phyloP scores from a whole-genome alignment of 1,140 invertebrate species.

The Augochlora pura region DNA sequence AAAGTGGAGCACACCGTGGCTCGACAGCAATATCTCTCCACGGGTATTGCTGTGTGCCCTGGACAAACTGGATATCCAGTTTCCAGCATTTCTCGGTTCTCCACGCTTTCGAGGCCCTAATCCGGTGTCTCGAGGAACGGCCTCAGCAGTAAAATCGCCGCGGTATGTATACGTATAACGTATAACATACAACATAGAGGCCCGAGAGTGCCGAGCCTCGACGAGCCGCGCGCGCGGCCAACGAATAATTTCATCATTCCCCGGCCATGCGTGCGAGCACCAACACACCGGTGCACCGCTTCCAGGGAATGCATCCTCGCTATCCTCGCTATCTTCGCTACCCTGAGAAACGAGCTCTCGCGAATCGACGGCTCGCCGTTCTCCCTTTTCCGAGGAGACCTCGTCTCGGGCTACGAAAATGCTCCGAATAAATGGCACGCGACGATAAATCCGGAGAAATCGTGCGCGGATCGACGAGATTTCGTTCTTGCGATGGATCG shows the following conservation, averaged over 20 bases:
- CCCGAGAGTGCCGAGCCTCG: not conserved
- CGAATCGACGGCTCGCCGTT: no score
- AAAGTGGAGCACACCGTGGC: slow-evolving; percentile 56
- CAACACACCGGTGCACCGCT: no score
- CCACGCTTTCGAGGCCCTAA: slow-evolving; percentile 63
- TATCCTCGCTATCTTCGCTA: no score
- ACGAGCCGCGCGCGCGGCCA: slow-evolving; percentile 4
- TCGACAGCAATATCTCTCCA: slow-evolving; percentile 58
- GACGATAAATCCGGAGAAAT: no score
- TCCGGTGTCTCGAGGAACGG: slow-evolving; percentile 38
- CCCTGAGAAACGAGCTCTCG: no score
- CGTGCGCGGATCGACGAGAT: no score
- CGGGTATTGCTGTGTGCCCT: slow-evolving; percentile 56
- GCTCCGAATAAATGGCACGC: no score
- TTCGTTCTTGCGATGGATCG: no score
- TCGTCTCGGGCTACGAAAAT: no score
- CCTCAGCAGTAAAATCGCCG: slow-evolving; percentile 44
- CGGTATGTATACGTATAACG: not conserved
- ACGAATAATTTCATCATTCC: slow-evolving; percentile 51
- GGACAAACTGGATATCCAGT: slow-evolving; percentile 68
- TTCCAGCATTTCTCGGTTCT: slow-evolving; percentile 66
- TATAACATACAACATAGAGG: slow-evolving; percentile 8
- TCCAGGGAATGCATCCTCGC: no score
- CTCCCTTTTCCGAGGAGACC: no score
- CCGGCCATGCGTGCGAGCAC: not conserved